Evolutionary conservation across 2,888 invertebrate genomes (phyloP).

Genomic region (Leptinotarsa haldemani): DNA sequence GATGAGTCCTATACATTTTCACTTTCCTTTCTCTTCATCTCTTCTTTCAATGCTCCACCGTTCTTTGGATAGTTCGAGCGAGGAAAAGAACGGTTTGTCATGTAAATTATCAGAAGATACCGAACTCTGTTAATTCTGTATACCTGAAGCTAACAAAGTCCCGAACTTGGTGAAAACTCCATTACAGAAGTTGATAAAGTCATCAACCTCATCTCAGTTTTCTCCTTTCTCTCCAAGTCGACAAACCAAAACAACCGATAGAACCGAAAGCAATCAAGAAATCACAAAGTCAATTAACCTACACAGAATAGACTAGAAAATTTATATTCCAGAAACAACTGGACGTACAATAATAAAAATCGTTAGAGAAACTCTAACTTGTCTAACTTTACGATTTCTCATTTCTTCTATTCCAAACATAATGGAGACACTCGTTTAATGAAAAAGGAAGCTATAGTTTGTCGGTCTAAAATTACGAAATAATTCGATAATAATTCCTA

Average conservation of each 20-base stretch:
- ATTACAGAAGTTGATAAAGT: not conserved
- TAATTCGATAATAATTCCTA: not conserved
- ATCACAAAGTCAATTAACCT: slow-evolving; percentile 15
- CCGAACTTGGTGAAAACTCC: not conserved
- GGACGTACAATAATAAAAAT: not conserved
- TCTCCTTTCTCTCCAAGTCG: not conserved
- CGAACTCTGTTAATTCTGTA: no score
- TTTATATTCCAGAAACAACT: not conserved
- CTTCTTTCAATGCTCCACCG: no score
- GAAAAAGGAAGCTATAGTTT: not conserved
- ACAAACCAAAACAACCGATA: not conserved
- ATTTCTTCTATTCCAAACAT: not conserved
- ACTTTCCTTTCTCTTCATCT: no score
- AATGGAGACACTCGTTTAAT: not conserved
- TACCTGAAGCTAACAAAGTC: no score
- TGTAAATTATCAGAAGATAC: no score
- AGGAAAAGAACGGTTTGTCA: no score
- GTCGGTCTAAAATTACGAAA: not conserved
- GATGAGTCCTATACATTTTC: no score
- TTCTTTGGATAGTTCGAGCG: no score
- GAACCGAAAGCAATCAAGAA: slow-evolving; percentile 13
- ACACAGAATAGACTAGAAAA: not conserved
- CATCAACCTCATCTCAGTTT: not conserved
- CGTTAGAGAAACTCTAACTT: not conserved
- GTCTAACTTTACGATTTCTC: not conserved